Evolutionary conservation across 2,888 invertebrate genomes (phyloP).

Genomic region (Stramonita haemastoma): DNA sequence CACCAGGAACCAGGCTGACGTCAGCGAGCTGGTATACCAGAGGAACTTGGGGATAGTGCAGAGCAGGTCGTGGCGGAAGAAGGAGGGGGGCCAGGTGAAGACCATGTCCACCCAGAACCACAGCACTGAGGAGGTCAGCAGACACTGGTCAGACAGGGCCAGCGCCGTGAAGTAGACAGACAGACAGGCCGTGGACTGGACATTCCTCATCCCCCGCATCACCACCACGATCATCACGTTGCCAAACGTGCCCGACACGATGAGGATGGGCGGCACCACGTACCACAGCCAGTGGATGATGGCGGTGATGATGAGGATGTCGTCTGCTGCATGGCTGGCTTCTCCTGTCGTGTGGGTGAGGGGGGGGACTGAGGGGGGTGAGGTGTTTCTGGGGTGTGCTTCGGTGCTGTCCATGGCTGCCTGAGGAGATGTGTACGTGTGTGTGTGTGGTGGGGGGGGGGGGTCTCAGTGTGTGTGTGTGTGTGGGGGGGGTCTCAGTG

Average conservation of each 20-base stretch:
- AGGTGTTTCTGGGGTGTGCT: too few species aligned
- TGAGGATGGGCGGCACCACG: neutral
- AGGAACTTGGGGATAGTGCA: neutral
- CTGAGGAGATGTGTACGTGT: too few species aligned
- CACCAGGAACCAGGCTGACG: slow-evolving; percentile 4
- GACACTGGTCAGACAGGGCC: neutral
- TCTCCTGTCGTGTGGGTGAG: too few species aligned
- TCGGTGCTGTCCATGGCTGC: too few species aligned
- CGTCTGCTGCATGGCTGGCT: neutral
- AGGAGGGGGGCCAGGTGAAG: neutral
- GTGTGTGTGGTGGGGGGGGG: too few species aligned
- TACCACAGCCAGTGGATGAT: neutral
- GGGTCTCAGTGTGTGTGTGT: too few species aligned
- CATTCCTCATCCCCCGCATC: neutral
- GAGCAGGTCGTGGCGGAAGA: neutral
- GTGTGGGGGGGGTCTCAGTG: too few species aligned
- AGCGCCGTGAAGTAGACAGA: neutral
- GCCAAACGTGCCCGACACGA: too few species aligned
- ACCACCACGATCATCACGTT: too few species aligned
- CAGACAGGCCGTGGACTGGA: neutral
- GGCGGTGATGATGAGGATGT: neutral
- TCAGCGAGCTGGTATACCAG: neutral
- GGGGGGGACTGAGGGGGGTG: too few species aligned
- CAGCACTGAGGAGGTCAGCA: neutral
- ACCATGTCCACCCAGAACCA: neutral